Base-by-base conservation (phyloP, 2,113 vertebrate genomes). In the Procavia capensis region DNA sequence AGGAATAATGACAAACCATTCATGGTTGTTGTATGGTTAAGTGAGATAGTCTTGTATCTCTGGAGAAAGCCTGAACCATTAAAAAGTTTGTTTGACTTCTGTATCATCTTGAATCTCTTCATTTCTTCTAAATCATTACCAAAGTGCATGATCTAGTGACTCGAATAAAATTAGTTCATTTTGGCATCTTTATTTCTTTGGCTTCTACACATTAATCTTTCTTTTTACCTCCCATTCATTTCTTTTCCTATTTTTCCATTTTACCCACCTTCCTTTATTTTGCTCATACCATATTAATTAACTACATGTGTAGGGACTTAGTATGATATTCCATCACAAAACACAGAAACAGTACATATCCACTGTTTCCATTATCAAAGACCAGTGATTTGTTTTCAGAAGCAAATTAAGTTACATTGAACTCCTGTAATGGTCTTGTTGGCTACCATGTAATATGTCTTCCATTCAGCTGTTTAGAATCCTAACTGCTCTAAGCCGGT, bases 361-460 rank as follows among this genome's bases (percentile, higher is more conserved):
- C 3, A 72, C 31, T 45, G 0, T 91, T 88, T 72, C 20, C 70
- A 34, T 54, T n/a, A 43, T 19, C 66, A 76, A 64, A 84, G 8
- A 59, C n/a, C 4, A 78, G n/a, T 36, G 24, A 25, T 31, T 22
- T n/a, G 16, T 4, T 89, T 90, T 93, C 47, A 95, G 82, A 79
- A 75, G 20, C 14, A 80, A 43, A 63, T 9, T 17, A 63, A 83
- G 16, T 7, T 76, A 24, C 6, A 24, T 2, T 90, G 25, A 90
- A 64, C n/a, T 79, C 19, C 3, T 64, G 86, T 66, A 57, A 85
- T 88, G 57, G 5, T 80, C 43, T 76, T 14, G 88, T n/a, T 61
- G 1, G 1, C 8, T 22, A 22, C 9, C 14, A 0, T 22, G 34
- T 14, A n/a, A 24, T 19, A 2, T 6, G 1, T 59, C 45, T 87